phyloP scores from a whole-genome alignment of 2,797 vertebrate genomes.

The Sternotherus odoratus region DNA sequence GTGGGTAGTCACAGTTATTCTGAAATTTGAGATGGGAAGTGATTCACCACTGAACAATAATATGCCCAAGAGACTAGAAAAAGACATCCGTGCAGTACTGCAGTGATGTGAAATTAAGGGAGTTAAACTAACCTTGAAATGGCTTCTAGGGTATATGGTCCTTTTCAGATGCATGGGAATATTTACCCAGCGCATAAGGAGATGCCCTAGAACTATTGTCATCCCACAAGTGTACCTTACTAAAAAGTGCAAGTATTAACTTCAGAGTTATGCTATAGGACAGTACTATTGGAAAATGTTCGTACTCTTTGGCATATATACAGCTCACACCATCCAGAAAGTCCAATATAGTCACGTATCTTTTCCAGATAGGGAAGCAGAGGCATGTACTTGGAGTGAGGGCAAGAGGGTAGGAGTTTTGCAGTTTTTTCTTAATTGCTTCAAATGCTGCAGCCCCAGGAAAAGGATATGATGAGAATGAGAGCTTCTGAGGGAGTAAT shows the following conservation, averaged over 20 bases:
- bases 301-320: not conserved
- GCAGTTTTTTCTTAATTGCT: slow-evolving; percentile 14
- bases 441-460: not conserved
- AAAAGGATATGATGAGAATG: slow-evolving; percentile 11
- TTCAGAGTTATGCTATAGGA: not conserved
- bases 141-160: not conserved
- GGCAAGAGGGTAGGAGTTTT: not conserved
- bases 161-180: not conserved
- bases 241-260: not conserved
- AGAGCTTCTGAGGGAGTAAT: not conserved
- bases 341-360: not conserved
- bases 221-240: not conserved
- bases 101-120: not conserved
- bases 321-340: not conserved
- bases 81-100: not conserved
- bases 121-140: not conserved
- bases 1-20: not conserved
- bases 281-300: not conserved
- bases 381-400: not conserved
- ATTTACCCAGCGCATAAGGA: not conserved
- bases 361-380: not conserved
- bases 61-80: not conserved
- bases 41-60: not conserved
- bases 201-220: not conserved
- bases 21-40: not conserved